Conservation (phyloP, 2,113 vertebrate species). For the Thryonomys swinderianus region DNA sequence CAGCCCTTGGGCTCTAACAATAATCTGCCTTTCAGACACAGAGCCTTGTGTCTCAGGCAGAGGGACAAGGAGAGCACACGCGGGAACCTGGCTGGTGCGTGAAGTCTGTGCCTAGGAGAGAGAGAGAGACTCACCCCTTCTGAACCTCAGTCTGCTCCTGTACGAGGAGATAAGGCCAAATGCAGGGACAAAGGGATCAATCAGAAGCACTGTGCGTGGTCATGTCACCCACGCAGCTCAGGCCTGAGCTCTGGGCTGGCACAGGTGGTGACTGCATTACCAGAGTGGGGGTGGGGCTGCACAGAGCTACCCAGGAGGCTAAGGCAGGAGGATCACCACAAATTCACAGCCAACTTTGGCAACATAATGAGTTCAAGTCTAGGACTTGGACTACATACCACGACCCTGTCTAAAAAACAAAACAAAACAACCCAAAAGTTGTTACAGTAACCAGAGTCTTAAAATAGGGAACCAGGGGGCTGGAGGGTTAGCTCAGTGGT, state of each 20-base stretch:
- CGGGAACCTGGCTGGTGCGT: too few relatives aligned
- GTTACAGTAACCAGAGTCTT: background rate
- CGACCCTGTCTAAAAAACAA: background rate
- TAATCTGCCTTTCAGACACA: background rate
- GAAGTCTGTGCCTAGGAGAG: too few relatives aligned
- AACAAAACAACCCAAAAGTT: background rate
- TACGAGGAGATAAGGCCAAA: too few relatives aligned
- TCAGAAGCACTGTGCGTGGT: too few relatives aligned
- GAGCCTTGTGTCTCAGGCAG: too few relatives aligned
- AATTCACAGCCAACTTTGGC: background rate
- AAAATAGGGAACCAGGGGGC: background rate
- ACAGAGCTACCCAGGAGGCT: background rate
- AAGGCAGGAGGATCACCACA: background rate
- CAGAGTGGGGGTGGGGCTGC: background rate
- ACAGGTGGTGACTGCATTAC: background rate
- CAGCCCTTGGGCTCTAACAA: background rate
- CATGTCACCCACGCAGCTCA: background rate
- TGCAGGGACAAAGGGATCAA: too few relatives aligned
- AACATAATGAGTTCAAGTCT: background rate
- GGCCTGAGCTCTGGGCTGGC: background rate
- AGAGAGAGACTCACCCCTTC: too few relatives aligned
- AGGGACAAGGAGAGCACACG: too few relatives aligned
- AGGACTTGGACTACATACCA: background rate
- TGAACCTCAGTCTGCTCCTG: too few relatives aligned
- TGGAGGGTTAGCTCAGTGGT: too few relatives aligned